Conservation (phyloP, 1,140 invertebrate species). For the Aphidius ervi region DNA sequence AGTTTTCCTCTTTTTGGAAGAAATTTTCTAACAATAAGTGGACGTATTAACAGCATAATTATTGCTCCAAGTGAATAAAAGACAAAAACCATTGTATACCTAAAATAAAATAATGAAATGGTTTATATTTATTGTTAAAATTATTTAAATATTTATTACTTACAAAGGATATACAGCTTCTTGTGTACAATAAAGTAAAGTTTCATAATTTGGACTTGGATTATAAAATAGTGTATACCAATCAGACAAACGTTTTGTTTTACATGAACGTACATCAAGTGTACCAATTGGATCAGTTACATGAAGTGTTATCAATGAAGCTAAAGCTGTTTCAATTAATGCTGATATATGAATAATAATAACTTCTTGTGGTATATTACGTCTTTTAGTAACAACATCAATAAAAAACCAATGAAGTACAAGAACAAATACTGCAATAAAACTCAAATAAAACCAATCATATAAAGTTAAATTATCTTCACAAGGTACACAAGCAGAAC, state of each 20-base stretch:
- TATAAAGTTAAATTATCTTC: constrained; percentile 75
- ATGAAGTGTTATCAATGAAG: constrained; percentile 71
- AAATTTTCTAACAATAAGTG: constrained; percentile 64
- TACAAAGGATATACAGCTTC: constrained; percentile 96
- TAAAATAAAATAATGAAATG: constrained; percentile 48
- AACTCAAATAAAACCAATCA: constrained; percentile 91
- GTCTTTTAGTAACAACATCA: constrained; percentile 72
- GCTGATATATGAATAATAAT: constrained; percentile 73
- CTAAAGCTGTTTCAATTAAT: constrained; percentile 70
- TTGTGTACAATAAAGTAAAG: constrained; percentile 87
- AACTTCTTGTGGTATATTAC: constrained; percentile 70
- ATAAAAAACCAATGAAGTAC: constrained; percentile 90
- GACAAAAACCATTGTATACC: constrained; percentile 91
- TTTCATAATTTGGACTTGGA: constrained; percentile 86
- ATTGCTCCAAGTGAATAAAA: constrained; percentile 83
- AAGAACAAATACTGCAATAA: constrained; percentile 82
- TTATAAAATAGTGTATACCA: constrained; percentile 96
- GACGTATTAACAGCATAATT: constrained; percentile 75
- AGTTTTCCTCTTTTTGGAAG: constrained; percentile 65
- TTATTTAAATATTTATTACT: constrained; percentile 46
- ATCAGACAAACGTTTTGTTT: constrained; percentile 74
- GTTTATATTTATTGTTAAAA: not conserved
- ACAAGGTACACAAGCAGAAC: constrained; percentile 73
- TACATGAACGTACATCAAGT: constrained; percentile 73
- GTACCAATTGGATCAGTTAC: constrained; percentile 73